These are phyloP conservation scores for Oscheius myriophilus DNA, from an alignment of 2,888 invertebrate genomes.

Conservation along the genomic window DNA sequence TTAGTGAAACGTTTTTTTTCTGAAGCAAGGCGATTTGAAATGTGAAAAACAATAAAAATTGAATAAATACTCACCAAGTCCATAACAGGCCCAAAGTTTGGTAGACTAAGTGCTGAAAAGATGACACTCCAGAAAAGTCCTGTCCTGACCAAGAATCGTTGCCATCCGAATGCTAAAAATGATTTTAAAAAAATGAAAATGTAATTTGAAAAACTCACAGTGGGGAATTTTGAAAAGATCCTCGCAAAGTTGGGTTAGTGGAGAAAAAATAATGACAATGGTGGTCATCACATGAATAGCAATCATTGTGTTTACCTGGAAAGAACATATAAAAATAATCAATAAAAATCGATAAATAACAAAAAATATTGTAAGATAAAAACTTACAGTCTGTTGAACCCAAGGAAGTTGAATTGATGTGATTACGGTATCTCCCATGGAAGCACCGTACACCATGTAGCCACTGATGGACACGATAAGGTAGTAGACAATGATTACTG, in stretches of 20 bases:
- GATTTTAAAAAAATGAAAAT: background rate
- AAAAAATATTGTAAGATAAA: too few species aligned
- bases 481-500: constrained; percentile 41
- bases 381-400: constrained; percentile 42
- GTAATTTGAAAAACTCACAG: constrained; percentile 35
- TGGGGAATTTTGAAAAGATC: constrained; percentile 58
- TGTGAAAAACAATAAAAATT: too few species aligned
- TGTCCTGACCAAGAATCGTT: constrained; percentile 58
- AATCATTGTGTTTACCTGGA: constrained; percentile 64
- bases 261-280: constrained; percentile 63
- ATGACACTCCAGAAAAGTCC: constrained; percentile 54
- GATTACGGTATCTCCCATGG: constrained; percentile 46
- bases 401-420: constrained; percentile 45
- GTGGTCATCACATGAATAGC: constrained; percentile 68
- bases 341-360: too few species aligned
- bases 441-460: constrained; percentile 39
- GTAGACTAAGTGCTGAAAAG: constrained; percentile 59
- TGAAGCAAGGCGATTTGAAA: too few species aligned
- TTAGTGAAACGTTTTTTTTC: too few species aligned
- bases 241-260: constrained; percentile 65
- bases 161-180: constrained; percentile 38
- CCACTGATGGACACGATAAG: constrained; percentile 38
- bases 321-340: background rate
- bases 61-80: constrained; percentile 47
- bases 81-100: constrained; percentile 64